Base-by-base conservation (phyloP, 2,888 invertebrate genomes). In the Trachelus iudaicus region DNA sequence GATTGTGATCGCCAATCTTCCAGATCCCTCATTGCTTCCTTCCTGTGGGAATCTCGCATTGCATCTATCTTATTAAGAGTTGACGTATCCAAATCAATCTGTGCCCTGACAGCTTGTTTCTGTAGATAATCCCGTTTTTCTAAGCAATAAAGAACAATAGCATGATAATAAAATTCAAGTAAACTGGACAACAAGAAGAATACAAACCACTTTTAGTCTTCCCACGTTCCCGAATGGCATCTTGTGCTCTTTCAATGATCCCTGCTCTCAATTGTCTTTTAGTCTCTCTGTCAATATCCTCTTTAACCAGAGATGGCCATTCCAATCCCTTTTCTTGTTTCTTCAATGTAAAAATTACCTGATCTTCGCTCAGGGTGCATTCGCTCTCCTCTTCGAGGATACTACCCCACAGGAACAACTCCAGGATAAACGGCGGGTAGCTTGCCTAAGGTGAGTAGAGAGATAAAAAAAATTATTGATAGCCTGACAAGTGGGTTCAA, bases 401-500 rank as follows among this genome's bases (percentile, higher is more conserved):
- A 12, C 93, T 91, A 77, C 93, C 92, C 81, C 93, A 91, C n/a
- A 96, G 92, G 88, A 96, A 95, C 69, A 94, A 92, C 92, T 97
- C 97, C 87, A 96, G 95, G 78, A 96, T 92, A 88, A 94, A 96
- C 9, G 96, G 95, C 35, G 94, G 94, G 87, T 93, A 96, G 85
- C 95, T 94, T 0, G 94, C 95, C 94, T 94, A 71, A 12, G 23
- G 34, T 33, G 31, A 15, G 12, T 2, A 12, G 15, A 71, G 77
- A 71, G 30, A 34, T 34, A 33, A 34, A 68, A 76, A 69, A 74
- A 73, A 71, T 33, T 73, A 76, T 34, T 78, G 56, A 40, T 76
- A 69, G 73, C 69, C 34, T 37, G 35, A n/a, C 30, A n/a, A 13
- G 34, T 4, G 69, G 56, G 69, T 69, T 35, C 33, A 34, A 75